Evolutionary conservation across 2,113 vertebrate genomes (phyloP).

Genomic region (Hydrolagus affinis): DNA sequence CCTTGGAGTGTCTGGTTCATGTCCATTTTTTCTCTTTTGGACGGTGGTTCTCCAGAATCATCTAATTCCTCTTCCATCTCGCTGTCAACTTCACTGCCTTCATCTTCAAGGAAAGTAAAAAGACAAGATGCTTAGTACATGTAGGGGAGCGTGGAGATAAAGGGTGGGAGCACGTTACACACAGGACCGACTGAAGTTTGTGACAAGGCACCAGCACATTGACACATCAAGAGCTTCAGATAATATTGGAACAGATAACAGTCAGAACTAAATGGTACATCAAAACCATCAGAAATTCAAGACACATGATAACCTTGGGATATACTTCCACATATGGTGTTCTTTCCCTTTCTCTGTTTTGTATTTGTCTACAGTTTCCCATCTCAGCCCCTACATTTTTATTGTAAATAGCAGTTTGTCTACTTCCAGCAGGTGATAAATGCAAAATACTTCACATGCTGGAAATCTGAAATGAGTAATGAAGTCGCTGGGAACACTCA

Average conservation of each 20-base stretch:
- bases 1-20: conserved; percentile 61
- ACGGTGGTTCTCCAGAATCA: conserved; percentile 65
- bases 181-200: not conserved
- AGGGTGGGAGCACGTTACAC: too few species aligned
- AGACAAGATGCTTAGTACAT: conserved; percentile 9
- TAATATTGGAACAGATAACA: not conserved
- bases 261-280: not conserved
- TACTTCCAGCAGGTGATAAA: too few species aligned
- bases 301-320: not conserved
- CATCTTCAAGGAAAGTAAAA: conserved; percentile 59
- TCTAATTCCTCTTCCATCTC: conserved; percentile 71
- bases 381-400: too few species aligned
- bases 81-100: conserved; percentile 70
- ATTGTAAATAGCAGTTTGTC: too few species aligned
- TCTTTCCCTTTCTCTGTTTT: not conserved
- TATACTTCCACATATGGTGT: not conserved
- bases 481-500: too few species aligned
- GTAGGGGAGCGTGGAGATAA: not conserved
- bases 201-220: too few species aligned
- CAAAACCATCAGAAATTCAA: not conserved
- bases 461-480: too few species aligned
- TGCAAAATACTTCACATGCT: too few species aligned
- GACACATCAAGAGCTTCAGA: too few species aligned
- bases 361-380: too few species aligned
- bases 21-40: conserved; percentile 68